These are phyloP conservation scores for Volucella zonaria DNA, from an alignment of 2,888 invertebrate species.

Conservation along the genomic window DNA sequence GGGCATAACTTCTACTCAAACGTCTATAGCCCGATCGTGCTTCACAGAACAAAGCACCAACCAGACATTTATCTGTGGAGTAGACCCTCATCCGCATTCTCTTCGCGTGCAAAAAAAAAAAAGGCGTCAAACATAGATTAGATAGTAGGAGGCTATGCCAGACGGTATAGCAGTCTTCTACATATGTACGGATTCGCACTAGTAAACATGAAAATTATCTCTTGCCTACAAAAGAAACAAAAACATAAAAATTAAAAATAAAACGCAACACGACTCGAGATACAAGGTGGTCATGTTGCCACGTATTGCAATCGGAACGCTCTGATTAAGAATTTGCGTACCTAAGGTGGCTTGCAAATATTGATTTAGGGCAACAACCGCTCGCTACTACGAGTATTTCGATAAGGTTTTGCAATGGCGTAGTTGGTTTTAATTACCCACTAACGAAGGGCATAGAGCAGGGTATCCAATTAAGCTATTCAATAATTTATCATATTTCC, in stretches of 20 bases:
- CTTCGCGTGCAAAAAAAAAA: slow-evolving; percentile 32
- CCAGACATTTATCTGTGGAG: neutral
- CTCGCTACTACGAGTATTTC: neutral
- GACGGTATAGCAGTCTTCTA: slow-evolving; percentile 6
- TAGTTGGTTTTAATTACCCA: slow-evolving; percentile 1
- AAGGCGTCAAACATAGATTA: slow-evolving; percentile 65
- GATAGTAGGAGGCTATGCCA: slow-evolving; percentile 30
- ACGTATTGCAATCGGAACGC: slow-evolving; percentile 28
- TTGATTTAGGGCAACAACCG: slow-evolving; percentile 60
- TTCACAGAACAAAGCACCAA: neutral
- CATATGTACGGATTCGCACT: slow-evolving; percentile 34
- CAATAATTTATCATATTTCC: no score
- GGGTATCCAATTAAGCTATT: no score
- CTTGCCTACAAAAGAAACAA: slow-evolving; percentile 9
- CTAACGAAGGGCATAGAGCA: neutral
- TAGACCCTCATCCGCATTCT: slow-evolving; percentile 1
- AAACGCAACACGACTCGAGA: neutral
- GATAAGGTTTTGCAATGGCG: slow-evolving; percentile 29
- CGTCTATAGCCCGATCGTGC: no score
- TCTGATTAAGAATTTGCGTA: slow-evolving; percentile 61
- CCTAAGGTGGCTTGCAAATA: slow-evolving; percentile 65
- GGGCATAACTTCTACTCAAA: no score
- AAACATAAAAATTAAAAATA: neutral
- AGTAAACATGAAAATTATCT: slow-evolving; percentile 42
- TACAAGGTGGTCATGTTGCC: slow-evolving; percentile 1